A percentile compares a stretch with the other conserved stretches of the same genome.
Conservation (phyloP, 1,140 invertebrate species). For the Zaprionus gabonicus region DNA sequence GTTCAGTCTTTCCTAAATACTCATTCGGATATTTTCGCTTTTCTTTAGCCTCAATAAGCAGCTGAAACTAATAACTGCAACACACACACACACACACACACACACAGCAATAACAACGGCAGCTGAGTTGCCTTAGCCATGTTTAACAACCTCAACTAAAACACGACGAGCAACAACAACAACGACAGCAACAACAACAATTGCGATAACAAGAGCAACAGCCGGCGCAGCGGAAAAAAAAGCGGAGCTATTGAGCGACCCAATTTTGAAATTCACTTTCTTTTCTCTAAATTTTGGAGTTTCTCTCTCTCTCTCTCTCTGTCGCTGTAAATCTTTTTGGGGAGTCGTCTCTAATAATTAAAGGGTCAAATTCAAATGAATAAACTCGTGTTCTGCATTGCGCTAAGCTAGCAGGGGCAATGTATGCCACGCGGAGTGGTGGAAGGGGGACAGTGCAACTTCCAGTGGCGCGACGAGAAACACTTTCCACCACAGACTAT, state of each 20-base stretch:
- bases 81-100: neutral
- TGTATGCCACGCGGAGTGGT: neutral
- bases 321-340: neutral
- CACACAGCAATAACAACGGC: constrained; percentile 42
- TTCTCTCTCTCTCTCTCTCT: constrained; percentile 45
- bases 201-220: constrained; percentile 5
- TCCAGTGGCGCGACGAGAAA: constrained; percentile 28
- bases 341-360: constrained; percentile 53
- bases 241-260: constrained; percentile 43
- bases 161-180: neutral
- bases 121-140: constrained; percentile 40
- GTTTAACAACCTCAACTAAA: constrained; percentile 54
- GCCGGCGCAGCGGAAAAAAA: neutral
- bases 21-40: constrained; percentile 39
- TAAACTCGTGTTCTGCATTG: constrained; percentile 45
- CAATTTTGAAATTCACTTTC: constrained; percentile 78
- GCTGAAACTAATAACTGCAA: constrained; percentile 25
- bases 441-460: constrained; percentile 7
- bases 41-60: constrained; percentile 26
- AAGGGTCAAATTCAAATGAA: constrained; percentile 76
- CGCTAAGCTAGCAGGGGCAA: too few relatives aligned
- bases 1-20: neutral
- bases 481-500: constrained; percentile 65
- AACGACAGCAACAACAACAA: neutral
- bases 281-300: constrained; percentile 43